Evolutionary conservation across 2,888 invertebrate genomes (phyloP).

Genomic region (Drosophila lutescens): DNA sequence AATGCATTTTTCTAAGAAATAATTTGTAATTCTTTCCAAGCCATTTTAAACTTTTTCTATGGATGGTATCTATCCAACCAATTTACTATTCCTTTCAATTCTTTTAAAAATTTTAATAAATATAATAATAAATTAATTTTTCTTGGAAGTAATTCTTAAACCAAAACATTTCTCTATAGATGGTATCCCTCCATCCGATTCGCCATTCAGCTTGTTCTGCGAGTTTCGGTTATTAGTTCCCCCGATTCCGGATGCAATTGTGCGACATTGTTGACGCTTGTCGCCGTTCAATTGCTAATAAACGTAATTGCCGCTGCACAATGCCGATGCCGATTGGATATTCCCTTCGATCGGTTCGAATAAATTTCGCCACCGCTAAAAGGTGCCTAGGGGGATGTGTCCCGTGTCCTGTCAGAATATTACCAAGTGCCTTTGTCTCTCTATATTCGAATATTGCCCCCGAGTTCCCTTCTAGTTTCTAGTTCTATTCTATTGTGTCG

Average conservation of each 20-base stretch:
- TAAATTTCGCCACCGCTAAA: slow-evolving; percentile 24
- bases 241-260: slow-evolving; percentile 4
- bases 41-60: too few species aligned
- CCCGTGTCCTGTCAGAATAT: not conserved
- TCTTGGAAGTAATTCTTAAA: too few species aligned
- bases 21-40: too few species aligned
- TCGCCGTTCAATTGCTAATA: slow-evolving; percentile 30
- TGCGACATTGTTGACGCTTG: slow-evolving; percentile 12
- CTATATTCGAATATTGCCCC: not conserved
- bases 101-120: too few species aligned
- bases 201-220: not conserved
- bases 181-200: not conserved
- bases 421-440: not conserved
- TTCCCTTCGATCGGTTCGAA: not conserved
- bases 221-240: slow-evolving; percentile 8
- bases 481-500: slow-evolving; percentile 14
- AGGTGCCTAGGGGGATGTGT: slow-evolving; percentile 25
- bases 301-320: slow-evolving; percentile 46
- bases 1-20: too few species aligned
- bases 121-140: too few species aligned
- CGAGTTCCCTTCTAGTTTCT: too few species aligned
- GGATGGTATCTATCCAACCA: too few species aligned
- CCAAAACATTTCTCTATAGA: not conserved
- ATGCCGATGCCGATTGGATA: slow-evolving; percentile 18
- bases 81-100: too few species aligned